Percentiles rank a stretch among this genome's conserved stretches.
phyloP scores from a whole-genome alignment of 2,888 invertebrate species.

The Napeogenes inachia region DNA sequence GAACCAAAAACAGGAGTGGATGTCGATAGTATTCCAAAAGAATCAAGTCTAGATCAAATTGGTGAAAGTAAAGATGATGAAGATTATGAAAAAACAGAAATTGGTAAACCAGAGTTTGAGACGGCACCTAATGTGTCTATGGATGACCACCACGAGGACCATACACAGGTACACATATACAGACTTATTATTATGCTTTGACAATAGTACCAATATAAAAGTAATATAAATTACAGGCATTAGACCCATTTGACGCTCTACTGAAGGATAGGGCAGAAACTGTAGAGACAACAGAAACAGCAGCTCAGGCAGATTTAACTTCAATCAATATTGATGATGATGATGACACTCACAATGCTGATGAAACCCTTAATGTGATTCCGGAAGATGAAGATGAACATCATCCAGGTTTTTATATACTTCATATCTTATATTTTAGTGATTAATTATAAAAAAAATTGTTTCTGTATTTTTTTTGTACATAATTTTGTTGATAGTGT shows the following conservation, averaged over 20 bases:
- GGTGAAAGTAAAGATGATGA: conserved; percentile 24
- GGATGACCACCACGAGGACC: conserved; percentile 67
- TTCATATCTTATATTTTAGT: too few relatives aligned
- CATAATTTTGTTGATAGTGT: too few relatives aligned
- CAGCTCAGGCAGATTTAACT: conserved; percentile 36
- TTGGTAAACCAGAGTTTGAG: conserved; percentile 70
- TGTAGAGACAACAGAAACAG: conserved; percentile 40
- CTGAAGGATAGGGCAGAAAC: conserved; percentile 56
- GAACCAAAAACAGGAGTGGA: conserved; percentile 32
- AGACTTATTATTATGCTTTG: conserved; percentile 5
- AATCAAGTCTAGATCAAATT: conserved; percentile 26
- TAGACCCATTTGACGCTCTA: conserved; percentile 71
- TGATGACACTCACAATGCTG: conserved; percentile 43
- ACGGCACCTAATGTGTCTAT: conserved; percentile 69
- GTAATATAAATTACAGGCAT: conserved; percentile 46
- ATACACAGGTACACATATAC: conserved; percentile 54
- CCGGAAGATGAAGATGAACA: conserved; percentile 50
- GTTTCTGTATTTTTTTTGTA: too few relatives aligned
- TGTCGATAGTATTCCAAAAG: conserved; percentile 35
- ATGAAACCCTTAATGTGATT: conserved; percentile 26
- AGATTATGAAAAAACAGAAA: conserved; percentile 48
- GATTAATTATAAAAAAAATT: too few relatives aligned
- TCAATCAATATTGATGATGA: conserved; percentile 45
- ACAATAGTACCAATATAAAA: background rate
- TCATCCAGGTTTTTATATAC: conserved; percentile 32